phyloP scores from a whole-genome alignment of 2,113 vertebrate species.

The Mixornis gularis region DNA sequence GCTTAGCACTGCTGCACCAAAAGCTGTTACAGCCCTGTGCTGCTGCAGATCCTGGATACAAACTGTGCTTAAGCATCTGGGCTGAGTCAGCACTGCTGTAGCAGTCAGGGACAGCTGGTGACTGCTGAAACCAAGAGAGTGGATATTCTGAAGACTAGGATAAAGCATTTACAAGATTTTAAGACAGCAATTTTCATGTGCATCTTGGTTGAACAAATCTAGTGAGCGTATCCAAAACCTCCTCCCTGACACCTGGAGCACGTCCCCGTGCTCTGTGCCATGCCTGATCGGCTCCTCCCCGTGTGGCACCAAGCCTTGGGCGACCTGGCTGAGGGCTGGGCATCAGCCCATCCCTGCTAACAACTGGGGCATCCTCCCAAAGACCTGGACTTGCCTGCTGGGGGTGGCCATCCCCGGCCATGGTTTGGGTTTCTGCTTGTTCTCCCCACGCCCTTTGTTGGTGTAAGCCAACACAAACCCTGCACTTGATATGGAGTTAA shows the following conservation, averaged over 20 bases:
- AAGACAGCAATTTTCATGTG: background rate
- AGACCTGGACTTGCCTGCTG: background rate
- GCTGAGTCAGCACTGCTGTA: background rate
- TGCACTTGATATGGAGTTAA: rapidly evolving
- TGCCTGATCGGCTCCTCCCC: rapidly evolving
- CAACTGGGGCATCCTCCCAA: background rate
- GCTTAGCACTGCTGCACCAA: background rate
- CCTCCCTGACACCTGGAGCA: rapidly evolving
- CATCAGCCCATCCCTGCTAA: background rate
- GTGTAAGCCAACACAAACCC: background rate
- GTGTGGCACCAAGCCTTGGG: rapidly evolving
- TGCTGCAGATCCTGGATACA: background rate
- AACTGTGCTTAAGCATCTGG: background rate
- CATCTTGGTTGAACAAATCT: background rate
- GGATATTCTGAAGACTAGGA: background rate
- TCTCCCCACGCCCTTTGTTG: background rate
- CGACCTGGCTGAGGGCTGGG: background rate
- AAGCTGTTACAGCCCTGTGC: background rate
- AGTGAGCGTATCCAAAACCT: rapidly evolving
- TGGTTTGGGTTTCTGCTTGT: background rate
- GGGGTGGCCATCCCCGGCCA: background rate
- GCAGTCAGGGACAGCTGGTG: background rate
- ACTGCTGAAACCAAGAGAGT: background rate
- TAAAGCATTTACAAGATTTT: background rate
- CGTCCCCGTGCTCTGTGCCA: rapidly evolving